phyloP scores from a whole-genome alignment of 2,888 invertebrate genomes.

The Sphaerophoria taeniata region DNA sequence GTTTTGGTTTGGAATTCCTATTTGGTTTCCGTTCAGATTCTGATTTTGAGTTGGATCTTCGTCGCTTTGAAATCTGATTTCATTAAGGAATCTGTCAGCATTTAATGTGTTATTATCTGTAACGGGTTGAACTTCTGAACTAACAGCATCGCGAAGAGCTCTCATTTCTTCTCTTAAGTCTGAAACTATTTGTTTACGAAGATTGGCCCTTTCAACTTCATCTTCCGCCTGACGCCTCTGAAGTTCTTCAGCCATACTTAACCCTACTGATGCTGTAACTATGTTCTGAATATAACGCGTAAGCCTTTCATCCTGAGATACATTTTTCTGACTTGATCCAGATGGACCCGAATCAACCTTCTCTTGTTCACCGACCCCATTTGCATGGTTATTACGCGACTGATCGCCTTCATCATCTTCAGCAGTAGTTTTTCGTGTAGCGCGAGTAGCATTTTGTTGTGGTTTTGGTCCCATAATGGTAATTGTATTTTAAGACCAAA shows the following conservation, averaged over 20 bases:
- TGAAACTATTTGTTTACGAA: neutral
- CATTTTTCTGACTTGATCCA: neutral
- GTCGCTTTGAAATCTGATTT: neutral
- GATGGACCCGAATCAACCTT: neutral
- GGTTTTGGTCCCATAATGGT: conserved; percentile 1
- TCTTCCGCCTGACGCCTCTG: too few species aligned
- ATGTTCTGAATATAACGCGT: neutral
- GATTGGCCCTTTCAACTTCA: neutral
- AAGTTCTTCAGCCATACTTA: conserved; percentile 20
- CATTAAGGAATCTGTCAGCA: neutral
- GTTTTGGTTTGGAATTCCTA: too few species aligned
- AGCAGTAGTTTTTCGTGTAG: neutral
- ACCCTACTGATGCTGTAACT: neutral
- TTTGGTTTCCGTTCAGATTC: too few species aligned
- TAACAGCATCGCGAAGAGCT: neutral
- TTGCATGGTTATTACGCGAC: conserved; percentile 8
- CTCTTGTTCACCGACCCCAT: neutral
- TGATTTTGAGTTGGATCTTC: neutral
- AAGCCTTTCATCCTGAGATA: conserved; percentile 14
- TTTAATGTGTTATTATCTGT: neutral
- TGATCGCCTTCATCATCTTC: neutral
- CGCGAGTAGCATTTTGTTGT: neutral
- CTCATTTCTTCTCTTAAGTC: conserved; percentile 2
- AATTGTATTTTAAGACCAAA: neutral
- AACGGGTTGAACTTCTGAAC: conserved; percentile 6